Evolutionary conservation across 2,113 vertebrate species (phyloP).

Genomic region (Prionailurus viverrinus): DNA sequence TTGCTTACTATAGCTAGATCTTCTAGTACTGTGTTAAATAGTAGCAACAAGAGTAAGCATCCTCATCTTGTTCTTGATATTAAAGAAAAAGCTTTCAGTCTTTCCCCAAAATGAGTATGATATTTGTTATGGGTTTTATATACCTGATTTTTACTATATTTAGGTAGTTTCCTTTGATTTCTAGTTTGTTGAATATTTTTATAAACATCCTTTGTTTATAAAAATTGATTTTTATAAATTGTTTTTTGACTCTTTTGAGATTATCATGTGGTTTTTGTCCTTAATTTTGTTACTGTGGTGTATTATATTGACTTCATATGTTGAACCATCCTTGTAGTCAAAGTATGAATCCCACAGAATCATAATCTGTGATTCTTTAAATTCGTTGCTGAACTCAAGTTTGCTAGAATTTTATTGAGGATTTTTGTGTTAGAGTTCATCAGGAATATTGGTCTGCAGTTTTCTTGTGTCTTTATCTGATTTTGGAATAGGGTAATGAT

Average conservation of each 20-base stretch:
- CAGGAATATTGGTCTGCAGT: background rate
- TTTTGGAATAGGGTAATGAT: background rate
- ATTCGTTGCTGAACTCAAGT: background rate
- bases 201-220: background rate
- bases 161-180: background rate
- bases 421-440: background rate
- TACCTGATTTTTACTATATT: background rate
- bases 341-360: background rate
- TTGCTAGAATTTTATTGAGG: background rate
- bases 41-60: background rate
- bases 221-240: background rate
- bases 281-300: background rate
- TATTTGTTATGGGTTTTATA: background rate
- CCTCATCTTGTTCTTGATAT: background rate
- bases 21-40: background rate
- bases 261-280: background rate
- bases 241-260: background rate
- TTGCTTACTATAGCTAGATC: background rate
- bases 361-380: background rate
- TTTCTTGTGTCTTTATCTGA: background rate
- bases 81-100: background rate
- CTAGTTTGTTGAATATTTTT: background rate
- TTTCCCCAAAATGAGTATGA: background rate
- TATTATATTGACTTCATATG: background rate
- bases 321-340: background rate